These are phyloP conservation scores for Cranoglanis bouderius DNA, from an alignment of 2,113 vertebrate species.

Conservation along the genomic window DNA sequence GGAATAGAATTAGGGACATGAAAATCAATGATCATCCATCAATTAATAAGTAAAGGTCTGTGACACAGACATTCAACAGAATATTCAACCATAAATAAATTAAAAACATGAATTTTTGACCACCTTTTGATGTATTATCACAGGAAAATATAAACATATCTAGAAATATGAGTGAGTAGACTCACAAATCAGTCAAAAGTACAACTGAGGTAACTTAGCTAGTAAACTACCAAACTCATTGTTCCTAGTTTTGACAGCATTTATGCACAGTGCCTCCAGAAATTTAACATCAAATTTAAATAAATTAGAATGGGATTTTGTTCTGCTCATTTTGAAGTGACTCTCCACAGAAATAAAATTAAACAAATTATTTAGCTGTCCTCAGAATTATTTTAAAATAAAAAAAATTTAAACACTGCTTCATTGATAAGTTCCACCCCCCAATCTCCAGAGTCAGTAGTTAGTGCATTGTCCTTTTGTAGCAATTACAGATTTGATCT, in stretches of 20 bases:
- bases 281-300: neutral
- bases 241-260: neutral
- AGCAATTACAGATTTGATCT: neutral
- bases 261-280: too few relatives aligned
- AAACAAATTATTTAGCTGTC: neutral
- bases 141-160: neutral
- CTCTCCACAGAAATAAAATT: neutral
- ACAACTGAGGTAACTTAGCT: neutral
- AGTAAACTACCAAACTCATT: neutral
- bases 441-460: neutral
- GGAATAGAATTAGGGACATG: neutral
- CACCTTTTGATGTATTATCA: neutral
- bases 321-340: neutral
- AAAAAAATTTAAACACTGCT: too few relatives aligned
- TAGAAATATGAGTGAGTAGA: neutral
- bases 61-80: too few relatives aligned
- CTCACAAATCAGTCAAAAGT: neutral
- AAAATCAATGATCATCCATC: neutral
- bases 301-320: neutral
- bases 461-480: neutral
- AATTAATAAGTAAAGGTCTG: neutral
- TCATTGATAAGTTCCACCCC: too few relatives aligned
- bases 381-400: too few relatives aligned
- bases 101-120: neutral
- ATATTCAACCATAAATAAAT: neutral